Base-by-base conservation (phyloP, 1,140 invertebrate genomes). In the Hylyphantes graminicola region DNA sequence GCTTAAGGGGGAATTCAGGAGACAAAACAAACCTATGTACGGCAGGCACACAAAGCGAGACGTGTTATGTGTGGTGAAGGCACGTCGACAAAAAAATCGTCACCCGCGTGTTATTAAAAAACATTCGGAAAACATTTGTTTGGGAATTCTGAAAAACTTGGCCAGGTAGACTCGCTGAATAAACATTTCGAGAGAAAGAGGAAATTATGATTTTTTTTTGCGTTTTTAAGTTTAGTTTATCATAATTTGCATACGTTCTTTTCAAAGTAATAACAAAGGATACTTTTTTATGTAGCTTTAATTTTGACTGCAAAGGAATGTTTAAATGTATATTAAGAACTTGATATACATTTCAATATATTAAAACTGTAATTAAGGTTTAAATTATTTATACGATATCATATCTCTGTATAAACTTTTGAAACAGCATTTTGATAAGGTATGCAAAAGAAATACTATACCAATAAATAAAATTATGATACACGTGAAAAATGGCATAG, bases 111-210 rank as follows among this genome's bases (percentile, higher is more conserved):
- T 67, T 78, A 78, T 78, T 78, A 78, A 78, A 78, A 78, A 78
- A 78, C 76, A 78, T 78, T 78, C 67, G 76, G 63, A 55, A 78
- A 64, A 78, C 76, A 78, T 78, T 78, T 78, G 76, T 67, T 78
- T 78, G 76, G 35, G 35, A 74, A 74, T 57, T 19, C 7, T n/a
- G 21, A 51, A 76, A 35, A 35, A 35, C 35, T 35, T 35, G 35
- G 35, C 50, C 64, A 78, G 76, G 76, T 78, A 78, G 53, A 53
- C 63, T 67, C n/a, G 64, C 64, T 78, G 76, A 78, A 78, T 78
- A 78, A 78, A 78, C 76, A 78, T 78, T 65, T 54, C 63, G 64
- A 68, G 17, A 21, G 55, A 78, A 78, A 78, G 55, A 51, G 50
- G 35, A 17, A 61, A 76, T 64, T 76, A 67, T 53, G 21, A 15